Base-by-base conservation (phyloP, 1,140 invertebrate species). In the Thaumetopoea pityocampa region DNA sequence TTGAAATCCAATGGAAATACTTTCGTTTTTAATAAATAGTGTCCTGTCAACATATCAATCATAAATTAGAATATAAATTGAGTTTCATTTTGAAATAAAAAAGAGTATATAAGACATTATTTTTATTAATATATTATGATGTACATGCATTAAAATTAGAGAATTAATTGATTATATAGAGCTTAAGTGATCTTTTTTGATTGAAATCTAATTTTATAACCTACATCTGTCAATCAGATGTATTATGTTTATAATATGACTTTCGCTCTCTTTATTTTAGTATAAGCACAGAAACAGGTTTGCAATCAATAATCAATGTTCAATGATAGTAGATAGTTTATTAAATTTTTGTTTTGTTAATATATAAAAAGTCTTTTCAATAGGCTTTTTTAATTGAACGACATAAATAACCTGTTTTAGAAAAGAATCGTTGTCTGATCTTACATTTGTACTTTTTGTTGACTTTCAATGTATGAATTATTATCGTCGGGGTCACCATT, bases 171-270 rank as follows among this genome's bases (percentile, higher is more conserved):
- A n/a, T 41, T 23, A 24, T 10, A n/a, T 9, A 20, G 18, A 5
- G 23, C 23, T 16, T 24, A 16, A 41, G 9, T 41, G 37, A 12
- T 16, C 37, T 41, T 41, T 28, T 28, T 41, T 28, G 17, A 41
- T 32, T n/a, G n/a, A 41, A 24, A 26, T 37, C 5, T 8, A 22
- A 9, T 30, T 23, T 9, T 10, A 28, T 17, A 23, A 18, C 28
- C 37, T 41, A 41, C 37, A 22, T 32, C 37, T 41, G 37, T 19
- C 37, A 41, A 41, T 41, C 37, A 41, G 30, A n/a, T n/a, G n/a
- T n/a, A n/a, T n/a, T n/a, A n/a, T n/a, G n/a, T n/a, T n/a, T n/a
- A n/a, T n/a, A n/a, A n/a, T n/a, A n/a, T n/a, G n/a, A n/a, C n/a
- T n/a, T n/a, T n/a, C n/a, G n/a, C n/a, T n/a, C n/a, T n/a, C n/a